These are phyloP conservation scores for Cricetomys ansorgei DNA, from an alignment of 2,113 vertebrate species.

Conservation along the genomic window DNA sequence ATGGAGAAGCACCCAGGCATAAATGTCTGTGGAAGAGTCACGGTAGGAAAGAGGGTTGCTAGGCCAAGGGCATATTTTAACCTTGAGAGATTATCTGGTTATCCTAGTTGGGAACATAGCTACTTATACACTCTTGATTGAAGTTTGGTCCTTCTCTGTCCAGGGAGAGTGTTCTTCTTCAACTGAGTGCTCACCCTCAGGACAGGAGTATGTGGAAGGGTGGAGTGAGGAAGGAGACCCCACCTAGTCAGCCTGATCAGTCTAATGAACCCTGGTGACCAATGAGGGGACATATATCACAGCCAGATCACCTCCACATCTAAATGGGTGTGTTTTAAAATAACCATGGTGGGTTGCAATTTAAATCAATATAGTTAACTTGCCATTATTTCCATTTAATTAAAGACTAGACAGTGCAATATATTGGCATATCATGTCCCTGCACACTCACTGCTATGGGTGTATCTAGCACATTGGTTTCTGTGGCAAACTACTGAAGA, in stretches of 20 bases:
- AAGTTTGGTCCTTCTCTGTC: neutral
- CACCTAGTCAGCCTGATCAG: neutral
- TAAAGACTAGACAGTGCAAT: neutral
- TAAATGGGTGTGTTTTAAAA: slow-evolving; percentile 15
- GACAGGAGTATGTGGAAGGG: neutral
- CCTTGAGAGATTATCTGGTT: neutral
- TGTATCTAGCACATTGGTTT: neutral
- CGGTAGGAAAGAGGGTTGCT: neutral
- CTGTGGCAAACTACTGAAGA: neutral
- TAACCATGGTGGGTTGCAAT: neutral
- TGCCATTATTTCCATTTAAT: neutral
- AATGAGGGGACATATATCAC: neutral
- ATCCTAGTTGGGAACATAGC: neutral
- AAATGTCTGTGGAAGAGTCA: neutral
- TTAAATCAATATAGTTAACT: slow-evolving; percentile 15
- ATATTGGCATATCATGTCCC: fast-evolving
- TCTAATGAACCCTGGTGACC: no score
- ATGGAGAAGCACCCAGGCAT: neutral
- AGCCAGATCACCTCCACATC: neutral
- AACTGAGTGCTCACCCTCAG: neutral
- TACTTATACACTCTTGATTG: neutral
- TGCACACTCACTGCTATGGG: fast-evolving
- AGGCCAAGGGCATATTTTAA: neutral
- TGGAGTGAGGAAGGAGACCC: neutral
- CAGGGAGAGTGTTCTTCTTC: neutral